A percentile compares a stretch with the other conserved stretches of the same genome.
Evolutionary conservation across 2,797 vertebrate species (phyloP).

Genomic region (Chloroceryle amazona): DNA sequence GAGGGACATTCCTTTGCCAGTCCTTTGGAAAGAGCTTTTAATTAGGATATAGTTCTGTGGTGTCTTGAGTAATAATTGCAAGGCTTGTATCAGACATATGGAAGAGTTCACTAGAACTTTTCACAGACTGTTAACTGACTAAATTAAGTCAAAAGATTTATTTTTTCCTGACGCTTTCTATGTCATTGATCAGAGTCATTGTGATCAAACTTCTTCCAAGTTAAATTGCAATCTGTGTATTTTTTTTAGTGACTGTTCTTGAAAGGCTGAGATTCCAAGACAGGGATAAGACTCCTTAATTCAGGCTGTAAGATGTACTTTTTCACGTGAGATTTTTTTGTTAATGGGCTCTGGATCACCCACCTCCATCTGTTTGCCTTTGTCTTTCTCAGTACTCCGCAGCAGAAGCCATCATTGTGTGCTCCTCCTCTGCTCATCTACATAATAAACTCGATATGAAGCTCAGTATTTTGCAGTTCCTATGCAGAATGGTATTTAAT

Average conservation of each 20-base stretch:
- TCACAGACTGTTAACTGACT: constrained; percentile 10
- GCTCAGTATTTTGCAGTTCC: neutral
- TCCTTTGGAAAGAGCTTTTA: constrained; percentile 38
- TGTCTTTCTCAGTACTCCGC: neutral
- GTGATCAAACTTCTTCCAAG: neutral
- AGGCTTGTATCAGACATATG: constrained; percentile 37
- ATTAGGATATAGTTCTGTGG: constrained; percentile 29
- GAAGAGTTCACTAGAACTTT: constrained; percentile 43
- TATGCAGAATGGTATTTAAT: neutral
- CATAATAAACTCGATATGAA: neutral
- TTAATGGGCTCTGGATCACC: neutral
- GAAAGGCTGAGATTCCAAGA: neutral
- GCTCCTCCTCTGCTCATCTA: neutral
- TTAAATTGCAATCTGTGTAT: neutral
- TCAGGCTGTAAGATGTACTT: neutral
- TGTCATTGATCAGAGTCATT: neutral
- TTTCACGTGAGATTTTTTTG: neutral
- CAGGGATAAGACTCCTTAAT: neutral
- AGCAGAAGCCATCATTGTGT: neutral
- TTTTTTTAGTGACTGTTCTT: neutral
- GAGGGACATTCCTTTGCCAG: neutral
- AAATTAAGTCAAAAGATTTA: constrained; percentile 21
- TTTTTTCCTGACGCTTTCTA: constrained; percentile 9
- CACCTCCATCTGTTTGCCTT: neutral
- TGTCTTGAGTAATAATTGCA: constrained; percentile 32